A percentile compares a stretch with the other conserved stretches of the same genome.
These are phyloP conservation scores for Aratinga solstitialis DNA, from an alignment of 2,797 vertebrate genomes.

Conservation along the genomic window DNA sequence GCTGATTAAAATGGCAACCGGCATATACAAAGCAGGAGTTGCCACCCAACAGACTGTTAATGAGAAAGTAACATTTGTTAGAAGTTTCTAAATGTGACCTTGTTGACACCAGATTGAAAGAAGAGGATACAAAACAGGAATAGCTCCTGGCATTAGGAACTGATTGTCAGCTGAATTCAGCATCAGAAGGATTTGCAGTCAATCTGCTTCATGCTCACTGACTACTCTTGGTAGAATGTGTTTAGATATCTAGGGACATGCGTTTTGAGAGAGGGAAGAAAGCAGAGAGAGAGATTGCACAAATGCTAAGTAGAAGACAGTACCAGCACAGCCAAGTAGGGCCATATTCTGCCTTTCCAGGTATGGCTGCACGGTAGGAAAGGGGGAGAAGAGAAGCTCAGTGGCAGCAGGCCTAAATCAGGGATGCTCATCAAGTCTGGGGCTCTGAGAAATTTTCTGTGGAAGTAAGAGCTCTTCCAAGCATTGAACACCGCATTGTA, in stretches of 20 bases:
- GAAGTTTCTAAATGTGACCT: constrained; percentile 48
- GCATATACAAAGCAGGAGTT: not conserved
- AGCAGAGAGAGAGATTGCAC: not conserved
- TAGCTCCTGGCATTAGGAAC: constrained; percentile 47
- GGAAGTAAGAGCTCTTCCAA: not conserved
- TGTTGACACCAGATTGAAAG: not conserved
- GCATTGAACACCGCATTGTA: not conserved
- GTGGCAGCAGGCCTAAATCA: not conserved
- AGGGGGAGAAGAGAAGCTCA: not conserved
- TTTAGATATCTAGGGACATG: not conserved
- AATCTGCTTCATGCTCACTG: not conserved
- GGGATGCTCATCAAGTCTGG: not conserved
- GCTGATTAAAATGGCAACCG: not conserved
- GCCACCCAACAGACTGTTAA: not conserved
- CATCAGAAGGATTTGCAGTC: not conserved
- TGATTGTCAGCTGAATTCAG: constrained; percentile 46
- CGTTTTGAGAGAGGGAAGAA: not conserved
- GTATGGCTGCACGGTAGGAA: accelerated
- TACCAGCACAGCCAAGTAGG: not conserved
- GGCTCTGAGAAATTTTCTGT: not conserved
- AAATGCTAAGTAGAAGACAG: not conserved
- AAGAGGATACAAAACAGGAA: constrained; percentile 18
- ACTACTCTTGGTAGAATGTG: not conserved
- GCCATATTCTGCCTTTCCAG: not conserved
- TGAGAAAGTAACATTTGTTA: constrained; percentile 33